Base-by-base conservation (phyloP, 2,113 vertebrate genomes). In the Forbesichthys papilliferus region DNA sequence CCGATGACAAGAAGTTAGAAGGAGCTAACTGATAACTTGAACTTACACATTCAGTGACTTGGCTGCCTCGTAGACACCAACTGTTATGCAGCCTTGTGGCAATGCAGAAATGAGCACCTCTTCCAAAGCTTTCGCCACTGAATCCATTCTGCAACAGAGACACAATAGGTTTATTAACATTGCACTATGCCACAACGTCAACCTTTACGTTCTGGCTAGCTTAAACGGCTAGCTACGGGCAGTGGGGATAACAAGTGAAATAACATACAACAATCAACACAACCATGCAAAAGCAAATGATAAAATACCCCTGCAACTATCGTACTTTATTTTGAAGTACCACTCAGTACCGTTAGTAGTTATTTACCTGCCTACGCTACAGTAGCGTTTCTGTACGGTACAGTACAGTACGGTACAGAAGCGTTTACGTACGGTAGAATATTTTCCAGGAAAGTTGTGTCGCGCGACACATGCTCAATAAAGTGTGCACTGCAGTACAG, bases 41-140 rank as follows among this genome's bases (percentile, higher is more conserved):
- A 96, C 96, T 97, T 92, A 98, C 97, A 96, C 94, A 11, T 98
- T 98, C 64, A 98, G 95, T 12, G 96, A 94, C 67, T 97, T 97
- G 76, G 97, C 97, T 47, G 96, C 96, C 80, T 98, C 97, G 66
- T 98, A 98, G 69, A 98, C 96, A 0, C 96, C 96, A 9, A 96
- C 93, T 2, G 96, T 98, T 62, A 98, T 95, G 87, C 94, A 94
- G 70, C 95, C 95, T 88, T 97, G 96, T 55, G 93, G 94, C 87
- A 96, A 85, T 47, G 96, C 96, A 60, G 95, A 93, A 77, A 91
- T 93, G 78, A 98, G 94, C 66, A 97, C 95, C 81, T 97, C 95
- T 83, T 98, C 95, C 79, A 98, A 89, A 79, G 97, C 97, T 86
- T 93, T 95, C 36, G 94, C 96, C 84, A 96, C 95, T 47, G 92